Conservation (phyloP, 2,113 vertebrate genomes). For the Saiga tatarica region DNA sequence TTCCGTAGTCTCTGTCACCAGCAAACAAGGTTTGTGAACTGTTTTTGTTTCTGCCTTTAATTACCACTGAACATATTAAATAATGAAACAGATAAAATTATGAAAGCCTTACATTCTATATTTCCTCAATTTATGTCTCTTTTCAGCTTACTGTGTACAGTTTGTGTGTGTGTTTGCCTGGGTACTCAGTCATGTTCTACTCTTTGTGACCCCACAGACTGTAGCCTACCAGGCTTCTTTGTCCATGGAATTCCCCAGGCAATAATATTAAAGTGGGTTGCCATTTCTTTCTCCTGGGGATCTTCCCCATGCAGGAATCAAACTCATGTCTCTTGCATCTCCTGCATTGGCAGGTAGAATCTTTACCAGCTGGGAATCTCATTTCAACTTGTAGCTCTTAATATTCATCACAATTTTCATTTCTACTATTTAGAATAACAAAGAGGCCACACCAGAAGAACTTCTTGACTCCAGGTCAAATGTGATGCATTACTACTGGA, state of each 20-base stretch:
- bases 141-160: background rate
- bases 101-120: background rate
- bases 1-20: slow-evolving; percentile 88
- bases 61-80: background rate
- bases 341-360: background rate
- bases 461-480: background rate
- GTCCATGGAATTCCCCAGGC: background rate
- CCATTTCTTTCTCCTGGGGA: background rate
- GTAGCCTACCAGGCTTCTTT: background rate
- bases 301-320: background rate
- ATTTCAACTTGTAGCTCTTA: background rate
- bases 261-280: background rate
- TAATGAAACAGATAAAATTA: background rate
- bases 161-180: background rate
- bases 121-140: background rate
- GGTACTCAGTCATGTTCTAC: background rate
- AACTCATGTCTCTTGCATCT: background rate
- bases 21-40: slow-evolving; percentile 89
- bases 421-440: background rate
- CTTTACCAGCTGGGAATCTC: background rate
- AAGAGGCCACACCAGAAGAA: background rate
- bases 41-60: background rate
- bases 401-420: background rate
- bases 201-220: background rate
- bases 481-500: background rate